These are phyloP conservation scores for Clanis bilineata DNA, from an alignment of 2,888 invertebrate genomes.

Conservation along the genomic window DNA sequence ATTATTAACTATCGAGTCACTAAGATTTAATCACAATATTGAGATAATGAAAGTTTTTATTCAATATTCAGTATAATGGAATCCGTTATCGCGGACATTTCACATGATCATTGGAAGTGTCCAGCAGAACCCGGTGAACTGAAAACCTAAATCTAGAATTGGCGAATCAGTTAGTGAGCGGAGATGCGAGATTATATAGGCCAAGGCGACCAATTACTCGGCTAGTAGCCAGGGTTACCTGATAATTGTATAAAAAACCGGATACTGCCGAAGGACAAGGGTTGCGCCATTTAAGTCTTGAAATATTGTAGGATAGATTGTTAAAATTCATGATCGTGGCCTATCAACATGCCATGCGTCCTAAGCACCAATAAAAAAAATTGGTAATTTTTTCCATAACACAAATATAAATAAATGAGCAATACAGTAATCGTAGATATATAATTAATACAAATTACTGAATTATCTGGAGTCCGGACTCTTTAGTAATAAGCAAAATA, in stretches of 20 bases:
- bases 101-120: constrained; percentile 55
- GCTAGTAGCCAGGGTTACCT: constrained; percentile 40
- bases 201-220: constrained; percentile 73
- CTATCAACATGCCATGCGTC: no score
- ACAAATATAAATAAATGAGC: no score
- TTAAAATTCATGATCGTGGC: no score
- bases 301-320: no score
- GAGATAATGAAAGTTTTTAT: not conserved
- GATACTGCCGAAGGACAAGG: constrained; percentile 16
- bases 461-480: no score
- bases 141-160: constrained; percentile 81
- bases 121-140: constrained; percentile 72
- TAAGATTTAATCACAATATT: not conserved
- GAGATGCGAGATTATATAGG: constrained; percentile 68
- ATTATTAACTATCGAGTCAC: not conserved
- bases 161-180: constrained; percentile 68
- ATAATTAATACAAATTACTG: no score
- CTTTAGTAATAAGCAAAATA: no score
- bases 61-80: not conserved
- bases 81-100: constrained; percentile 23
- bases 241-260: not conserved
- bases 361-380: no score
- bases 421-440: no score
- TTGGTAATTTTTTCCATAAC: no score
- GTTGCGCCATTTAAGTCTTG: not conserved